Base-by-base conservation (phyloP, 2,797 vertebrate genomes). In the Onychomys arenicola region DNA sequence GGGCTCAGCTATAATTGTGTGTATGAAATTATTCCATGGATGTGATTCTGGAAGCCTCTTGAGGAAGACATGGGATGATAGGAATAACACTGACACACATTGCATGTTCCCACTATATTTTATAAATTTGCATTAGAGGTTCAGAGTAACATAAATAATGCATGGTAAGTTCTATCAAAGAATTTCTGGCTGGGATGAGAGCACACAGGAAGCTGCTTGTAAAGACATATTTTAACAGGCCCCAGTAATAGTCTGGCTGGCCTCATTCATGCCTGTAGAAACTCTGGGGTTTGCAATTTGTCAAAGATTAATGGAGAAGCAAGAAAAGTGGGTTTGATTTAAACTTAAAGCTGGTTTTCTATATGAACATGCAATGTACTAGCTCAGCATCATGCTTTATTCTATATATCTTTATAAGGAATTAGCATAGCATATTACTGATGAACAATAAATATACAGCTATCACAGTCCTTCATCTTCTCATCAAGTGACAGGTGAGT, bases 91-190 rank as follows among this genome's bases (percentile, higher is more conserved):
- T 86, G 87, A 90, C 57, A 97, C 69, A 9, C 93, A 67, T 80
- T 87, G 89, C 14, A 78, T 95, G 92, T 81, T 63, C 97, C 52
- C 95, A 95, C 88, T 97, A 96, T 92, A 97, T 76, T 43, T 55
- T 71, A 10, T 96, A 97, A 87, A 95, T 98, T 93, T 97, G 43
- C 92, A 96, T 96, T 91, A 83, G 57, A 78, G 32, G 37, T 97
- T 89, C 61, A 96, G 63, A 93, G 84, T 89, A 88, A 89, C 80
- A 96, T 96, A 97, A 98, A 94, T 97, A 98, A 98, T 96, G 81
- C 93, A 96, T 95, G 97, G 90, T 93, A 93, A 95, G 92, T 96
- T 95, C 82, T 94, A 84, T 95, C 85, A 94, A 97, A 95, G 97
- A 97, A 93, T 96, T 90, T 95, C 94, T 97, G 93, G 34, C 77